Evolutionary conservation across 2,797 vertebrate species (phyloP).

Genomic region (Mormyrops attenuatus): DNA sequence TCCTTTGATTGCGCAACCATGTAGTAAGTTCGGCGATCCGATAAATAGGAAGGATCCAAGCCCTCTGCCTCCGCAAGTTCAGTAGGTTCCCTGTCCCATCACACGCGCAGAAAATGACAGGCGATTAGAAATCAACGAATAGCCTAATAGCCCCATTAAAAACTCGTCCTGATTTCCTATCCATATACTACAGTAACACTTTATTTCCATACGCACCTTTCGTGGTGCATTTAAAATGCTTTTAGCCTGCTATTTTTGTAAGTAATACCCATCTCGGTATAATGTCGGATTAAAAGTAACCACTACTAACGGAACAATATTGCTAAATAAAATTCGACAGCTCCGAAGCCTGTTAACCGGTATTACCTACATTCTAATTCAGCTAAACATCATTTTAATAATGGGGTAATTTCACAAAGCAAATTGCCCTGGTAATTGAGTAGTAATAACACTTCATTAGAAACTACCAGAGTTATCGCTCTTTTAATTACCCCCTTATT

Average conservation of each 20-base stretch:
- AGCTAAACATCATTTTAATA: conserved; percentile 26
- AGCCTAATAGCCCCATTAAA: background rate
- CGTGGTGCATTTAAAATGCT: background rate
- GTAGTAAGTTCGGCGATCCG: background rate
- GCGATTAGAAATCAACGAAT: background rate
- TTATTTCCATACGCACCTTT: background rate
- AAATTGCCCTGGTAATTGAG: conserved; percentile 32
- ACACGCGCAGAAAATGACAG: background rate
- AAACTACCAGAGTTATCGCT: conserved; percentile 47
- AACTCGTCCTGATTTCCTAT: background rate
- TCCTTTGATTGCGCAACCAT: conserved; percentile 21
- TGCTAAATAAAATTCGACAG: background rate
- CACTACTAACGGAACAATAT: background rate
- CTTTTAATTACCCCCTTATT: conserved; percentile 57
- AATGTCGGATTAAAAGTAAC: background rate
- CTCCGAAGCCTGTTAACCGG: background rate
- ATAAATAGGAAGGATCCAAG: background rate
- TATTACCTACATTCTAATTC: background rate
- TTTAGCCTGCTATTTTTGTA: background rate
- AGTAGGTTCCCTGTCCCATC: background rate
- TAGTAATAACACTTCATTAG: conserved; percentile 46
- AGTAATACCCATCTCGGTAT: background rate
- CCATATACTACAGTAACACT: background rate
- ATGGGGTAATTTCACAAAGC: conserved; percentile 21
- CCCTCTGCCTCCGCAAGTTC: background rate